These are phyloP conservation scores for Adelphocoris suturalis DNA, from an alignment of 2,888 invertebrate species.

Conservation along the genomic window DNA sequence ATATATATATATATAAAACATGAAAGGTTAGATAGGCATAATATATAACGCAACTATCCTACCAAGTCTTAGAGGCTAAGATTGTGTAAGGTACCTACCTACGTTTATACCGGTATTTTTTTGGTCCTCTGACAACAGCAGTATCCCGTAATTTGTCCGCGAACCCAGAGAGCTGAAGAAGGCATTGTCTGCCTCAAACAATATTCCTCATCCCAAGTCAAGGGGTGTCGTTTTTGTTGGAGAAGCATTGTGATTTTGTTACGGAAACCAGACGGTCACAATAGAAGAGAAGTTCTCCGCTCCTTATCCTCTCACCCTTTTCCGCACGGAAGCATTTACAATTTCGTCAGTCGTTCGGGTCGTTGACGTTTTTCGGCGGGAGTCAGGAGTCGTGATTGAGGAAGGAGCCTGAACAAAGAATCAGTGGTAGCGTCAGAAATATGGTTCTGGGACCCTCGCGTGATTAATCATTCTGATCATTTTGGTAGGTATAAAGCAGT, in stretches of 20 bases:
- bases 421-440: neutral
- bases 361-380: neutral
- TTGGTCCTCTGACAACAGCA: neutral
- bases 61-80: neutral
- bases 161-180: neutral
- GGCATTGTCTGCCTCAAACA: neutral
- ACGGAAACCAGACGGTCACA: constrained; percentile 28
- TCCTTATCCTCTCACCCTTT: neutral
- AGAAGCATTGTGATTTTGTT: constrained; percentile 28
- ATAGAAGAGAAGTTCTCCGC: neutral
- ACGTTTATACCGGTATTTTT: neutral
- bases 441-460: too few relatives aligned
- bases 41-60: neutral
- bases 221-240: constrained; percentile 32
- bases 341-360: neutral
- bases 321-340: neutral
- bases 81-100: too few relatives aligned
- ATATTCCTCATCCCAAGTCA: neutral
- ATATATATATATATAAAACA: too few relatives aligned
- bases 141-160: neutral
- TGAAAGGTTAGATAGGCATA: too few relatives aligned
- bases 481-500: too few relatives aligned
- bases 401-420: neutral
- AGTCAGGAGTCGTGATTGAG: neutral
- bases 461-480: too few relatives aligned